A percentile compares a stretch with the other conserved stretches of the same genome.
These are phyloP conservation scores for Trachurus trachurus DNA, from an alignment of 2,797 vertebrate species.

Conservation along the genomic window DNA sequence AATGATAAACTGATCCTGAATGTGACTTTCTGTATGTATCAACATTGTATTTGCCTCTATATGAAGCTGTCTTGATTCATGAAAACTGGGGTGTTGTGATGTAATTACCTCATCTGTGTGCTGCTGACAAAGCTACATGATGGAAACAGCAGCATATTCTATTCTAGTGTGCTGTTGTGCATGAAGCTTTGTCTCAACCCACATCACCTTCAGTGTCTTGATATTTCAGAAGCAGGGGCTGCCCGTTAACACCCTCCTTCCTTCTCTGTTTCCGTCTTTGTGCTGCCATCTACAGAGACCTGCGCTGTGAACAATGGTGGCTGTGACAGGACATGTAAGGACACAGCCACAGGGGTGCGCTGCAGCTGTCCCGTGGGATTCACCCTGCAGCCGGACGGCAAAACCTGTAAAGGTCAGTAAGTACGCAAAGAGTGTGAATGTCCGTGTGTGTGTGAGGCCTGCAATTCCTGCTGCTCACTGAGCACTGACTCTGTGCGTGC, in stretches of 20 bases:
- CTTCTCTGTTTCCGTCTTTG: constrained; percentile 24
- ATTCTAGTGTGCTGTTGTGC: constrained; percentile 28
- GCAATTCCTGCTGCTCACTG: background rate
- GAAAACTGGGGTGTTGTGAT: constrained; percentile 27
- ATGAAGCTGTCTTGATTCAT: constrained; percentile 12
- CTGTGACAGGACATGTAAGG: constrained; percentile 97
- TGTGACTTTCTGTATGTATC: constrained; percentile 36
- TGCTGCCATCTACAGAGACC: constrained; percentile 88
- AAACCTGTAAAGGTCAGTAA: constrained; percentile 98
- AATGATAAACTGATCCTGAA: constrained; percentile 21
- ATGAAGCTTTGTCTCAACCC: constrained; percentile 70
- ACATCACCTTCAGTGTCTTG: constrained; percentile 47
- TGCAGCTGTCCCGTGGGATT: constrained; percentile 99
- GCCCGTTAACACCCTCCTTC: constrained; percentile 51
- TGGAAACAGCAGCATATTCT: constrained; percentile 21
- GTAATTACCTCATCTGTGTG: constrained; percentile 33
- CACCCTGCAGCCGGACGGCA: constrained; percentile 96
- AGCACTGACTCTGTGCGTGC: constrained; percentile 21
- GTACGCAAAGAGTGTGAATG: constrained; percentile 29
- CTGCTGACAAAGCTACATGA: constrained; percentile 70
- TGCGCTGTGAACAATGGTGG: constrained; percentile 98
- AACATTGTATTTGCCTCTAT: constrained; percentile 8
- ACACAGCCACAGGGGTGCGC: constrained; percentile 96
- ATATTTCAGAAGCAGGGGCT: constrained; percentile 18
- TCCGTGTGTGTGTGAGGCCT: constrained; percentile 14